These are phyloP conservation scores for Cynopterus brachyotis DNA, from an alignment of 2,113 vertebrate genomes.

Conservation along the genomic window DNA sequence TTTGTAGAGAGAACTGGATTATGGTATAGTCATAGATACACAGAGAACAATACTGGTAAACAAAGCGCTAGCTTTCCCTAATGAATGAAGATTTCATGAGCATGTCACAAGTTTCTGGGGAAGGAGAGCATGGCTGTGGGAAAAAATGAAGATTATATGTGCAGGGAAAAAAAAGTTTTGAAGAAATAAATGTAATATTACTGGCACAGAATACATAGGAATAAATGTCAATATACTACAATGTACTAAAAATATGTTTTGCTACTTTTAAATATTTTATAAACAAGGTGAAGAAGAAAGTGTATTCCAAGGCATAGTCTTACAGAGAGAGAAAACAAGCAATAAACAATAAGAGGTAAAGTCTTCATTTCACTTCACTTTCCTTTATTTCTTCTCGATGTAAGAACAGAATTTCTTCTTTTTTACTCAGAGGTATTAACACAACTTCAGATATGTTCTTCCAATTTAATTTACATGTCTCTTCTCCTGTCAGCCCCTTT, in stretches of 20 bases:
- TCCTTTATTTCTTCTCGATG: neutral
- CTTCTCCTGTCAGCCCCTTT: neutral
- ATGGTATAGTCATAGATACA: neutral
- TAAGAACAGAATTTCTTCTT: neutral
- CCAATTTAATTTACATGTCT: neutral
- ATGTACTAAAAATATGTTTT: neutral
- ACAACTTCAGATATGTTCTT: neutral
- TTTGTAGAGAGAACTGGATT: neutral
- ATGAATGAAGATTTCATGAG: neutral
- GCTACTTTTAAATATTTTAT: neutral
- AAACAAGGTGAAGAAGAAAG: neutral
- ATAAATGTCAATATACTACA: neutral
- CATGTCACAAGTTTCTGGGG: neutral
- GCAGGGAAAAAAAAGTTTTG: neutral
- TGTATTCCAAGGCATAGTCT: neutral
- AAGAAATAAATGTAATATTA: neutral
- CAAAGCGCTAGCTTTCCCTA: neutral
- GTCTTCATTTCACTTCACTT: neutral
- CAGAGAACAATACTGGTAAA: neutral
- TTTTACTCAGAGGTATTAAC: neutral
- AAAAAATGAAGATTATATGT: neutral
- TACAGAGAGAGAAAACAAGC: neutral
- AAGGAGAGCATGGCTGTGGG: neutral
- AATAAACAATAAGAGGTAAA: neutral
- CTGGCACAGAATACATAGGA: neutral